These are phyloP conservation scores for Urophycis tenuis DNA, from an alignment of 2,797 vertebrate genomes.

Conservation along the genomic window DNA sequence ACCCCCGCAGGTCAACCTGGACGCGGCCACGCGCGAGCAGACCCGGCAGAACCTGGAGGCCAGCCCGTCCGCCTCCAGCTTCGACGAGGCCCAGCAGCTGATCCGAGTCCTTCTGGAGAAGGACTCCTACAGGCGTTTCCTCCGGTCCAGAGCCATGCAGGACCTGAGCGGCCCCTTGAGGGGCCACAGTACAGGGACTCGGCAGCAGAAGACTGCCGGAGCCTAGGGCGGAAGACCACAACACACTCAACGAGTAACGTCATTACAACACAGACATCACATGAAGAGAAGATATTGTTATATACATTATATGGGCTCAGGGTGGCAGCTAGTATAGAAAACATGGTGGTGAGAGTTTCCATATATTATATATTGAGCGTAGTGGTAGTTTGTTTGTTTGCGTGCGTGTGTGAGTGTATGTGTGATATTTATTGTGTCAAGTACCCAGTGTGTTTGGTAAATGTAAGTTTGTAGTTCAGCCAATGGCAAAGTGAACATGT, in stretches of 20 bases:
- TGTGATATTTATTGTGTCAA: not conserved
- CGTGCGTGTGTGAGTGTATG: not conserved
- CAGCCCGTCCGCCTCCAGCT: constrained; percentile 68
- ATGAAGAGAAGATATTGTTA: not conserved
- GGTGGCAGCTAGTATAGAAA: constrained; percentile 1
- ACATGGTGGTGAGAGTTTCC: not conserved
- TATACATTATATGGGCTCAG: not conserved
- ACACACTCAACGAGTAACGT: not conserved
- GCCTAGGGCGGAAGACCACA: not conserved
- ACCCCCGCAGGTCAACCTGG: constrained; percentile 80
- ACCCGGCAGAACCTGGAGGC: constrained; percentile 72
- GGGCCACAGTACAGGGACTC: not conserved
- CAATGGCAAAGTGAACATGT: not conserved
- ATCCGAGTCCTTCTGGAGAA: constrained; percentile 91
- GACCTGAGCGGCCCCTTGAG: not conserved
- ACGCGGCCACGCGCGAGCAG: constrained; percentile 79
- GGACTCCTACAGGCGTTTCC: constrained; percentile 90
- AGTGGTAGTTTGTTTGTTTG: not conserved
- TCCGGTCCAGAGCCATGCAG: constrained; percentile 78
- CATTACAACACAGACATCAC: not conserved
- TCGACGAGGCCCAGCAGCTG: constrained; percentile 83
- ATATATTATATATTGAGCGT: not conserved
- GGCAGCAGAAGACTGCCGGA: not conserved
- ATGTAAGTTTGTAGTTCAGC: not conserved
- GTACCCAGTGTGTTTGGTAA: not conserved